These are phyloP conservation scores for Tinamus major DNA, from an alignment of 2,797 vertebrate genomes.

Conservation along the genomic window DNA sequence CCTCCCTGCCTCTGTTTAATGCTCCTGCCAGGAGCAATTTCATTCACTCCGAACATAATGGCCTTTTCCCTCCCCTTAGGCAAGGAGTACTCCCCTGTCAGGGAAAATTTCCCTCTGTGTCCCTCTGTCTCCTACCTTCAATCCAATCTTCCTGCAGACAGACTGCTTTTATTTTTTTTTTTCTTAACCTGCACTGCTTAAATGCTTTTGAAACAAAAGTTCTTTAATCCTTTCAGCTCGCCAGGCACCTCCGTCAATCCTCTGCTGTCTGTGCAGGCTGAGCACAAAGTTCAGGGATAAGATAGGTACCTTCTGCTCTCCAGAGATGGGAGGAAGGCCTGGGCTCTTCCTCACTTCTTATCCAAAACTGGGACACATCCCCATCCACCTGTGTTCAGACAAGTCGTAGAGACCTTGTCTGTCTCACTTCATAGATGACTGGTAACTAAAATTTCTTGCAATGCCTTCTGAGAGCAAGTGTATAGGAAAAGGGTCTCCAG, in stretches of 20 bases:
- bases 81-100: constrained; percentile 57
- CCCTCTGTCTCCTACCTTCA: constrained; percentile 45
- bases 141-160: not conserved
- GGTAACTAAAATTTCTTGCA: not conserved
- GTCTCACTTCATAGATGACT: not conserved
- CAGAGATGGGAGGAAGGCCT: accelerated
- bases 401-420: not conserved
- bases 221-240: constrained; percentile 11
- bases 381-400: accelerated
- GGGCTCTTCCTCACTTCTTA: not conserved
- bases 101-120: constrained; percentile 68
- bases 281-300: not conserved
- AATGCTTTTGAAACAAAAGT: constrained; percentile 50
- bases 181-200: not conserved
- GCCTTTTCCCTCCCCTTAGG: constrained; percentile 68
- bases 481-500: not conserved
- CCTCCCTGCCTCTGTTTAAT: constrained; percentile 7
- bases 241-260: constrained; percentile 5
- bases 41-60: constrained; percentile 30
- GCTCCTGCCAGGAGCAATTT: constrained; percentile 49
- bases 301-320: not conserved
- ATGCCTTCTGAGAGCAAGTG: not conserved
- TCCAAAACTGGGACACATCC: accelerated
- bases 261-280: not conserved
- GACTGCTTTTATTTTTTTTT: not conserved